Conservation (phyloP, 1,140 invertebrate genomes). For the Aphelinus atriplicis region DNA sequence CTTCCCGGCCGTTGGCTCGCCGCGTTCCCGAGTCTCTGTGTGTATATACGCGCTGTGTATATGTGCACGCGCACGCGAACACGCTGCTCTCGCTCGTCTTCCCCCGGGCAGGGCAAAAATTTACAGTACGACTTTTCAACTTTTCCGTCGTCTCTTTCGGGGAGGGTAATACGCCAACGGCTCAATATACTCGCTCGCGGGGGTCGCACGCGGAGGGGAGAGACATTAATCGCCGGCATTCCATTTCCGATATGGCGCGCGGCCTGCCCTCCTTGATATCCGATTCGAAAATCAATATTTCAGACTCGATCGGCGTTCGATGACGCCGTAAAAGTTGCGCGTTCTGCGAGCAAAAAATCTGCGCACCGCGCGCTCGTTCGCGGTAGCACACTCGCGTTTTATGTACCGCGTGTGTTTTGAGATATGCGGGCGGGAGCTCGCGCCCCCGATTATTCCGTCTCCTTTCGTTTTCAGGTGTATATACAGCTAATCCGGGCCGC, state of each 20-base stretch:
- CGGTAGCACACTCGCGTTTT: conserved; percentile 20
- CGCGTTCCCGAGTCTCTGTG: too few relatives aligned
- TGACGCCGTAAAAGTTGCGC: conserved; percentile 22
- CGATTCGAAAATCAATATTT: conserved; percentile 35
- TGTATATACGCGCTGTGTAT: too few relatives aligned
- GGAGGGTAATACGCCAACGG: too few relatives aligned
- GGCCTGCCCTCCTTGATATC: neutral
- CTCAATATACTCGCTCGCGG: too few relatives aligned
- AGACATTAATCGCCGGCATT: conserved; percentile 30
- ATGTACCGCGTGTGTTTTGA: conserved; percentile 12
- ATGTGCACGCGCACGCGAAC: too few relatives aligned
- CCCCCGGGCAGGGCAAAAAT: conserved; percentile 20
- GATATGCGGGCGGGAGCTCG: neutral
- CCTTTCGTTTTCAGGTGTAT: conserved; percentile 29
- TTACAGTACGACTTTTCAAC: conserved; percentile 31
- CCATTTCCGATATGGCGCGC: conserved; percentile 34
- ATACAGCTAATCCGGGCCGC: neutral
- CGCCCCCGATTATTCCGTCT: neutral
- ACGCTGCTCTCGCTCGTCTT: neutral
- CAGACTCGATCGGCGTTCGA: neutral
- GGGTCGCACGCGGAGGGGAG: too few relatives aligned
- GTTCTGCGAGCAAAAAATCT: conserved; percentile 16
- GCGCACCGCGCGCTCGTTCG: neutral
- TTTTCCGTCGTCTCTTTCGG: conserved; percentile 2
- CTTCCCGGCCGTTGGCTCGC: neutral